Base-by-base conservation (phyloP, 2,113 vertebrate species). In the Lagopus leucura region DNA sequence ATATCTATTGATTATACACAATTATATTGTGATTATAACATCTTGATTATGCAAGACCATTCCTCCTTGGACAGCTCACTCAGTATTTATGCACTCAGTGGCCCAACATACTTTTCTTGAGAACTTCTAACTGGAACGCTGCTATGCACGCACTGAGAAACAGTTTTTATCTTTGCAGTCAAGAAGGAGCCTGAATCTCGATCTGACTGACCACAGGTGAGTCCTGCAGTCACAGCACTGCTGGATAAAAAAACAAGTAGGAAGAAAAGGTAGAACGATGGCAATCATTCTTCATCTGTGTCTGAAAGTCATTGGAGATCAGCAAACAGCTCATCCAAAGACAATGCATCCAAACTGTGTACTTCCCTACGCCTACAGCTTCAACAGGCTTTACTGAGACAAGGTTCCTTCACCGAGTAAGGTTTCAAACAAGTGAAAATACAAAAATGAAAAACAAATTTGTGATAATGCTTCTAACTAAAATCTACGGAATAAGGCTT, bases 261-360 rank as follows among this genome's bases (percentile, higher is more conserved):
- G 10, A 13, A 45, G 40, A 48, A 91, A 85, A 73, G 13, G 2
- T 27, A 63, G 6, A 8, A 65, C 67, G 6, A 13, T 69, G 67
- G 5, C 7, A 34, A 69, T 61, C 0, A 16, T 24, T n/a, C 86
- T 52, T 42, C 2, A 8, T 18, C 24, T n/a, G 0, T 16, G 1
- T n/a, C n/a, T 66, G 10, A 60, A 81, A 78, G 14, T 18, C 12
- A 10, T 2, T 87, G 48, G 32, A 69, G 82, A 78, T 42, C 4
- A 9, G 47, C 58, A 85, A 72, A 7, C n/a, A 45, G 54, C 7
- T 45, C 38, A 22, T 5, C 3, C 22, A 42, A 52, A 52, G 22
- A 30, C 0, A 1, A 50, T 6, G 48, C 2, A 63, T 11, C 13
- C 32, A 50, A 82, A 45, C 3, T 6, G 6, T 12, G 6, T 19